A percentile compares a stretch with the other conserved stretches of the same genome.
These are phyloP conservation scores for Lasiurus cinereus DNA, from an alignment of 2,113 vertebrate genomes.

Conservation along the genomic window DNA sequence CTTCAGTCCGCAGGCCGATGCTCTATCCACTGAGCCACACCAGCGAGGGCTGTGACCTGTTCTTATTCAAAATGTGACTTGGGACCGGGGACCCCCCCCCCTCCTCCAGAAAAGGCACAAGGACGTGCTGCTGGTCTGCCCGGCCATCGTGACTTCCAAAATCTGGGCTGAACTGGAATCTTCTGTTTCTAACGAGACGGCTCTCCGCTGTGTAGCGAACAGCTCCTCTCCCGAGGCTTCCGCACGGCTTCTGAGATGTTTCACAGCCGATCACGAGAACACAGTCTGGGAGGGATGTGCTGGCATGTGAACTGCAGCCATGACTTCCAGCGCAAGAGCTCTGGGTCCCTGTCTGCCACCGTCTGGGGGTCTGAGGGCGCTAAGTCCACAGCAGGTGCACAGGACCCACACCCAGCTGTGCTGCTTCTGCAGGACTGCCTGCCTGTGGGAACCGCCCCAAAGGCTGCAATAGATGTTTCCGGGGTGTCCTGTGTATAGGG, in stretches of 20 bases:
- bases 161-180: conserved; percentile 44
- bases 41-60: not conserved
- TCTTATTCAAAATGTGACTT: not conserved
- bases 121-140: not conserved
- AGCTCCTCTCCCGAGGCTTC: conserved; percentile 72
- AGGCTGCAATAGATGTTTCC: conserved; percentile 44
- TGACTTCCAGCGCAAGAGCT: conserved; percentile 67
- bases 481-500: not conserved
- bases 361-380: not conserved
- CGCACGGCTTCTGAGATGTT: conserved; percentile 62
- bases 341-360: conserved; percentile 74
- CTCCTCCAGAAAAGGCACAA: not conserved
- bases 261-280: conserved; percentile 74
- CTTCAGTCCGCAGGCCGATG: no score
- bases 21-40: no score
- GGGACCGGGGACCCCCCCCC: no score
- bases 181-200: conserved; percentile 79
- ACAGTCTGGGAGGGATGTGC: conserved; percentile 15
- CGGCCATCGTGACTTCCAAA: conserved; percentile 46
- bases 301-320: conserved; percentile 69
- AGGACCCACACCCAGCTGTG: conserved; percentile 39
- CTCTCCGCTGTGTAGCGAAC: conserved; percentile 70
- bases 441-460: conserved; percentile 25
- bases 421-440: conserved; percentile 59
- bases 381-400: conserved; percentile 69